Percentiles rank a stretch among this genome's conserved stretches.
Conservation (phyloP, 2,888 invertebrate species). For the Temnothorax rugatulus region DNA sequence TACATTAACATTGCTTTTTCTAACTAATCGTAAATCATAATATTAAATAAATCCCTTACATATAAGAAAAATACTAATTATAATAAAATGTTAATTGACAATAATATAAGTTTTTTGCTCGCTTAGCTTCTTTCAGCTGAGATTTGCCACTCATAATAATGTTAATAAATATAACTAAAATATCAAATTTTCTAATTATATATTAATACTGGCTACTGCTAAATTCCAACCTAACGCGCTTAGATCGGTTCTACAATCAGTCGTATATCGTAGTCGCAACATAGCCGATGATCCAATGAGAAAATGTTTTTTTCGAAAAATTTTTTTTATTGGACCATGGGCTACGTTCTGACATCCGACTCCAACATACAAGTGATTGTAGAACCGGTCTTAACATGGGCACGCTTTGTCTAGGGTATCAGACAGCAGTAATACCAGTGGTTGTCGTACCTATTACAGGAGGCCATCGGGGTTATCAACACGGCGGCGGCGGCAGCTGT, state of each 20-base stretch:
- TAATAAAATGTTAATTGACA: neutral
- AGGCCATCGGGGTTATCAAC: constrained; percentile 21
- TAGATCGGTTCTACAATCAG: no score
- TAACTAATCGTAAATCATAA: neutral
- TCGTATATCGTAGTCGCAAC: no score
- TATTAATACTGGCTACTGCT: constrained; percentile 18
- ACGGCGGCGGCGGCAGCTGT: constrained; percentile 61
- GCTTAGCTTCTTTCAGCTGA: constrained; percentile 6
- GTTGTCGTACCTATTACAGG: constrained; percentile 66
- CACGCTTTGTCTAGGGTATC: constrained; percentile 60
- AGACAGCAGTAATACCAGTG: constrained; percentile 38
- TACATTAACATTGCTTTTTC: neutral
- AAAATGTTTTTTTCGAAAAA: no score
- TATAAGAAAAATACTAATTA: constrained; percentile 10
- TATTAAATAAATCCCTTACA: neutral
- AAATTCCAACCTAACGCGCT: neutral
- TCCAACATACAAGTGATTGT: no score
- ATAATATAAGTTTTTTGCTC: neutral
- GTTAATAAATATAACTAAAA: neutral
- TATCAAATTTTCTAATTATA: neutral
- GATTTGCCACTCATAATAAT: constrained; percentile 13
- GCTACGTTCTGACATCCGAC: no score
- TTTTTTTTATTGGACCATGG: no score
- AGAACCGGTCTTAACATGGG: constrained; percentile 9
- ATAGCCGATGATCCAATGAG: no score